Conservation (phyloP, 2,888 invertebrate genomes). For the Axea sp. region DNA sequence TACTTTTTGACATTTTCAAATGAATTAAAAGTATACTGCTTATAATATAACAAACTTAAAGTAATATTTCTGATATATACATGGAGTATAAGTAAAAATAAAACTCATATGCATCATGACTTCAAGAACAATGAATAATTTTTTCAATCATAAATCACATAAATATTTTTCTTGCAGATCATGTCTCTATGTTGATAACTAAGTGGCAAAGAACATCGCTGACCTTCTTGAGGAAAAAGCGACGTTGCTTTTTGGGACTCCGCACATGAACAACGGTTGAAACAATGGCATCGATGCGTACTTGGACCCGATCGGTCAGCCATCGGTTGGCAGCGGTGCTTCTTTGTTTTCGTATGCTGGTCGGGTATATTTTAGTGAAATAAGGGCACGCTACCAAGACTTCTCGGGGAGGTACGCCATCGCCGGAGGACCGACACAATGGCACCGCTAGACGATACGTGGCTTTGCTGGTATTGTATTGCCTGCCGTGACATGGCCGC, state of each 20-base stretch:
- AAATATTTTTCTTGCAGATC: constrained; percentile 41
- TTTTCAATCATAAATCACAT: constrained; percentile 7
- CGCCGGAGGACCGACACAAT: constrained; percentile 70
- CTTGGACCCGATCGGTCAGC: constrained; percentile 65
- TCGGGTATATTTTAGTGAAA: constrained; percentile 74
- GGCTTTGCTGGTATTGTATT: constrained; percentile 59
- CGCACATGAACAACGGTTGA: constrained; percentile 59
- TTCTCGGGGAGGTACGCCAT: constrained; percentile 68
- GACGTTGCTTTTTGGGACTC: constrained; percentile 54
- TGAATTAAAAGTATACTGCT: too few relatives aligned
- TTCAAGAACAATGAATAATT: background rate
- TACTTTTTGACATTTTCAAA: too few relatives aligned
- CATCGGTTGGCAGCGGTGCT: constrained; percentile 64
- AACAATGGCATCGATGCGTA: constrained; percentile 65
- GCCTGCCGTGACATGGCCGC: constrained; percentile 66
- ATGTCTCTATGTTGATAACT: constrained; percentile 35
- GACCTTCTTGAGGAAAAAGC: constrained; percentile 54
- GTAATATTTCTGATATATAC: too few relatives aligned
- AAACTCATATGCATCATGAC: too few relatives aligned
- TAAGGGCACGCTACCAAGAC: constrained; percentile 74
- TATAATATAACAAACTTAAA: too few relatives aligned
- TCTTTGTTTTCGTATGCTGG: constrained; percentile 69
- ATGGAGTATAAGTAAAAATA: too few relatives aligned
- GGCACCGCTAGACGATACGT: constrained; percentile 65
- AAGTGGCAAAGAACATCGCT: constrained; percentile 41